Percentiles rank a stretch among this genome's conserved stretches.
Evolutionary conservation across 1,140 invertebrate species (phyloP).

Genomic region (Hypothenemus hampei): DNA sequence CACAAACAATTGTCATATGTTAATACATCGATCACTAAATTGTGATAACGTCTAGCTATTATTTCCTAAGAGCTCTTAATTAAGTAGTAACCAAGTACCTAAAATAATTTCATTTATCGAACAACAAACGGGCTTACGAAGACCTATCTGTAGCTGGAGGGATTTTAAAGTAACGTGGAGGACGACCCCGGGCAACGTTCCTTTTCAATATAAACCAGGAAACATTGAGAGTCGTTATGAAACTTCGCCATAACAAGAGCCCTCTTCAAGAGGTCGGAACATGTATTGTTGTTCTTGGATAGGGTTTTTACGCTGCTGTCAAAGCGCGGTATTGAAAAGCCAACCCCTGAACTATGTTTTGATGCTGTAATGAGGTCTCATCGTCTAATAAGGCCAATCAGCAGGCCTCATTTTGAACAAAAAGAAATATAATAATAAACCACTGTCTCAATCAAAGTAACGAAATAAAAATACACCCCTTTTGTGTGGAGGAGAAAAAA

Average conservation of each 20-base stretch:
- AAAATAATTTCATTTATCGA: too few relatives aligned
- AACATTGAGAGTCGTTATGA: constrained; percentile 1
- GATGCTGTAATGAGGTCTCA: too few relatives aligned
- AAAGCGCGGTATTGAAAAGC: too few relatives aligned
- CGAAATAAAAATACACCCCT: background rate
- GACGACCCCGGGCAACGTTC: background rate
- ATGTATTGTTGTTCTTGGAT: constrained; percentile 3
- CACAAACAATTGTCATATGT: too few relatives aligned
- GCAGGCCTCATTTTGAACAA: background rate
- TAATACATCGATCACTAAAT: too few relatives aligned
- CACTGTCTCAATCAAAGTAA: background rate
- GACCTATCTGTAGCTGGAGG: too few relatives aligned
- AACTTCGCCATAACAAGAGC: constrained; percentile 2
- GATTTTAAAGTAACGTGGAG: too few relatives aligned
- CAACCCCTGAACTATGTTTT: too few relatives aligned
- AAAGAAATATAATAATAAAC: background rate
- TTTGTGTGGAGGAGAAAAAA: constrained; percentile 4
- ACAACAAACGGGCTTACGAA: too few relatives aligned
- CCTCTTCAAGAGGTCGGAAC: constrained; percentile 1
- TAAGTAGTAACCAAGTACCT: too few relatives aligned
- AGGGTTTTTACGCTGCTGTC: background rate
- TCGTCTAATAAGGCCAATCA: background rate
- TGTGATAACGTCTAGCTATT: too few relatives aligned
- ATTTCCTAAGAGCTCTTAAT: too few relatives aligned
- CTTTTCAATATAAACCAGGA: constrained; percentile 1